Percentiles rank a stretch among this genome's conserved stretches.
phyloP scores from a whole-genome alignment of 2,113 vertebrate species.

The Erythrocercus mccallii region DNA sequence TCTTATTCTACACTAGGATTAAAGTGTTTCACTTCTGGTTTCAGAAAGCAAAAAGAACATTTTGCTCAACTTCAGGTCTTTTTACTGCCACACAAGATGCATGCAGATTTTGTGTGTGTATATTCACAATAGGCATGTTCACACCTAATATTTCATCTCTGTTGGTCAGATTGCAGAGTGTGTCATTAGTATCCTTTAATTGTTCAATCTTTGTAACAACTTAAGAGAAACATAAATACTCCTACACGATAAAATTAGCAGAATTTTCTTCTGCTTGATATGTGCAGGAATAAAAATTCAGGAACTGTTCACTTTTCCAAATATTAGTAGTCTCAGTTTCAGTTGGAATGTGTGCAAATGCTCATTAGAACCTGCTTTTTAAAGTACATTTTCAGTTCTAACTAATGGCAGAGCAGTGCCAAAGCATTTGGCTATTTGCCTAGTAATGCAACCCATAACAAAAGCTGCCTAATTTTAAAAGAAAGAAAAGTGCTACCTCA shows the following conservation, averaged over 20 bases:
- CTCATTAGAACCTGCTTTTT: not conserved
- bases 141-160: not conserved
- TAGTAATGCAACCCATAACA: not conserved
- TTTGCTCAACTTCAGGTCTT: not conserved
- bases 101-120: not conserved
- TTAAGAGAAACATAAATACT: not conserved
- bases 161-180: not conserved
- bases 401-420: not conserved
- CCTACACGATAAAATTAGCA: not conserved
- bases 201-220: not conserved
- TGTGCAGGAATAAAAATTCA: not conserved
- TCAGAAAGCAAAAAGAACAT: not conserved
- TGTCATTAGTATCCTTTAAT: not conserved
- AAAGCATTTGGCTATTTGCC: not conserved
- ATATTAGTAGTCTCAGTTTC: not conserved
- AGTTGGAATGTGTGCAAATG: not conserved
- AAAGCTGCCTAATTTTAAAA: conserved; percentile 7
- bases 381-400: not conserved
- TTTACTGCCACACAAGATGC: not conserved
- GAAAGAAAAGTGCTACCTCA: not conserved
- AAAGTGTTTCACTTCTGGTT: not conserved
- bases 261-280: not conserved
- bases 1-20: not conserved
- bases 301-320: not conserved
- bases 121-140: not conserved